Conservation (phyloP, 2,113 vertebrate species). For the Tragelaphus imberbis region DNA sequence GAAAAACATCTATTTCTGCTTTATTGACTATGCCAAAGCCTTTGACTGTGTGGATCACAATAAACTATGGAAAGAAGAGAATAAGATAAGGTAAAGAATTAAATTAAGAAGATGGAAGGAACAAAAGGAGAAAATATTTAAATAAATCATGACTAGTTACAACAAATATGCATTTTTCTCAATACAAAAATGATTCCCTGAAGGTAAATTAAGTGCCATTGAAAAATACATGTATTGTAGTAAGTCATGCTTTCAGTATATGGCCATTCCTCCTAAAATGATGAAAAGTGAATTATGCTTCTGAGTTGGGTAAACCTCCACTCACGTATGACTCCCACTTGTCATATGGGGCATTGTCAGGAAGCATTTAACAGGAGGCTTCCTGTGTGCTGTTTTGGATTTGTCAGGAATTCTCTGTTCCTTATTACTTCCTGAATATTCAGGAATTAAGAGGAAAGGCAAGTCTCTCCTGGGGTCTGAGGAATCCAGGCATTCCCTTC, state of each 20-base stretch:
- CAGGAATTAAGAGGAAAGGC: too few species aligned
- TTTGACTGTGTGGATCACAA: too few species aligned
- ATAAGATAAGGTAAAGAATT: background rate
- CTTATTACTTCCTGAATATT: too few species aligned
- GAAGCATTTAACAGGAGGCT: too few species aligned
- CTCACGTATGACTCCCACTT: fast-evolving
- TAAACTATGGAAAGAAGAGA: background rate
- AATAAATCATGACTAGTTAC: background rate
- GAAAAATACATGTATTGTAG: background rate
- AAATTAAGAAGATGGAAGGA: background rate
- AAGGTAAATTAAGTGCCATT: background rate
- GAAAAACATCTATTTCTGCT: too few species aligned
- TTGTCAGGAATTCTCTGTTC: too few species aligned
- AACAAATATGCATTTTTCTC: background rate
- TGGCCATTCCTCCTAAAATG: fast-evolving
- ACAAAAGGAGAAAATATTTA: background rate
- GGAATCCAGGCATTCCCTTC: too few species aligned
- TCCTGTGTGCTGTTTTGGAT: too few species aligned
- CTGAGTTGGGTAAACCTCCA: fast-evolving
- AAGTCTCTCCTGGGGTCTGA: too few species aligned
- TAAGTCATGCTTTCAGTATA: fast-evolving
- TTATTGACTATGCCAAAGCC: too few species aligned
- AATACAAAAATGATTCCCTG: background rate
- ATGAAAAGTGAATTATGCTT: background rate
- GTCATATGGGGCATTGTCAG: fast-evolving